Evolutionary conservation across 2,113 vertebrate genomes (phyloP).

Genomic region (Heloderma charlesbogerti): DNA sequence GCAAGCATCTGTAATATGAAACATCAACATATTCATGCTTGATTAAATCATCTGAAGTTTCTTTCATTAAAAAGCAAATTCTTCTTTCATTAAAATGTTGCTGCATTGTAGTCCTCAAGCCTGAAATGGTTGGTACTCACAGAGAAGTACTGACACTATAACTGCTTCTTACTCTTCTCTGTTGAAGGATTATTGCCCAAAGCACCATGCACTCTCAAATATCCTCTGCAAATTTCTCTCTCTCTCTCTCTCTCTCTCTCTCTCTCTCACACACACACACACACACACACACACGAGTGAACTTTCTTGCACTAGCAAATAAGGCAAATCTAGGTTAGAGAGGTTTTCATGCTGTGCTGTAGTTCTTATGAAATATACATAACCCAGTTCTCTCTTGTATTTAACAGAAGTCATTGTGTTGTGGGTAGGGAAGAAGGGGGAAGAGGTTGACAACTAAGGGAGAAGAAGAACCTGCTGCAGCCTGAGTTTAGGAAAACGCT

Average conservation of each 20-base stretch:
- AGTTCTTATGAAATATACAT: background rate
- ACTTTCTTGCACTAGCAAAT: slow-evolving; percentile 12
- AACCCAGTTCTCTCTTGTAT: background rate
- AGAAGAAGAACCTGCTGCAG: slow-evolving; percentile 5
- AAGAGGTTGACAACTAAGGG: background rate
- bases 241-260: background rate
- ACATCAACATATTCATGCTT: background rate
- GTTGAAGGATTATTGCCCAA: slow-evolving; percentile 29
- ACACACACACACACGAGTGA: background rate
- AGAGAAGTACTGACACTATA: background rate
- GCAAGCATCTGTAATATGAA: background rate
- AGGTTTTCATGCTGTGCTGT: background rate
- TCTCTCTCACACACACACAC: background rate
- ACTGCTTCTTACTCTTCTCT: background rate
- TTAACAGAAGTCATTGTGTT: background rate
- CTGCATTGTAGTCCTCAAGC: background rate
- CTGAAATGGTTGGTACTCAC: background rate
- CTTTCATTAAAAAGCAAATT: background rate
- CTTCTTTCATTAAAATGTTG: slow-evolving; percentile 21
- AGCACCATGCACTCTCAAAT: slow-evolving; percentile 3
- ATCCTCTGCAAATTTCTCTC: slow-evolving; percentile 2
- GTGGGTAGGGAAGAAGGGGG: too few species aligned
- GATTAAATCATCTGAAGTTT: background rate
- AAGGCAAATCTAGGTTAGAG: background rate
- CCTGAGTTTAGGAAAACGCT: background rate